Evolutionary conservation across 1,140 invertebrate genomes (phyloP), one percentile per base, ranked within the genome.

Genomic region (Andrena cerasifolii): DNA sequence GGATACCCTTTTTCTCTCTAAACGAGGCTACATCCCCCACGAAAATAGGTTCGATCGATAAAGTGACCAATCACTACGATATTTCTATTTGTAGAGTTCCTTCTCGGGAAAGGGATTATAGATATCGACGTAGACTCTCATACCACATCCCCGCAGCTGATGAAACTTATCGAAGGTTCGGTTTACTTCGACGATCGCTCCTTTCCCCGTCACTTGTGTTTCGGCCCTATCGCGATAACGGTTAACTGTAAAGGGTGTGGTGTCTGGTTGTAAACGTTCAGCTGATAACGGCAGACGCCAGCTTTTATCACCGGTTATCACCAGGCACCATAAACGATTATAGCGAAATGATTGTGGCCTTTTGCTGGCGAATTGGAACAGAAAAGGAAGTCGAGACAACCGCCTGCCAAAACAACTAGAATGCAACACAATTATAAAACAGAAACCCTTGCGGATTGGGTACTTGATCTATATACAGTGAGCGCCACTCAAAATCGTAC

Each of bases 161-260:
- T 65, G 18, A 7, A 26, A 51, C 31, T 67, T 82, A 83, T 72
- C 73, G 47, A 36, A n/a, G n/a, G 49, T 62, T 51, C 24, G 49
- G 71, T 75, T 76, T 67, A 40, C 49, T 76, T 70, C 58, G 14
- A 36, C 2, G 40, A 62, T 58, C 31, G 43, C 16, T 71, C 40
- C 18, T 54, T 72, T 72, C 66, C 12, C 8, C 6, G 6, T 33
- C 31, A 26, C n/a, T 54, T 68, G 45, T 68, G 36, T 61, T 21
- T 73, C 36, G 47, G 12, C 7, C 45, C 45, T 28, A 65, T 74
- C 47, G 28, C 28, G 70, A 80, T 79, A 83, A 67, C 40, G 45
- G 33, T 63, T 8, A 18, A 36, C 1, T 8, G 24, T n/a, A 10
- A 66, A 21, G 56, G 72, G 72, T 72, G 75, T 79, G 63, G 75